These are phyloP conservation scores for Cynopterus sphinx DNA, from an alignment of 2,797 vertebrate species.

Conservation along the genomic window DNA sequence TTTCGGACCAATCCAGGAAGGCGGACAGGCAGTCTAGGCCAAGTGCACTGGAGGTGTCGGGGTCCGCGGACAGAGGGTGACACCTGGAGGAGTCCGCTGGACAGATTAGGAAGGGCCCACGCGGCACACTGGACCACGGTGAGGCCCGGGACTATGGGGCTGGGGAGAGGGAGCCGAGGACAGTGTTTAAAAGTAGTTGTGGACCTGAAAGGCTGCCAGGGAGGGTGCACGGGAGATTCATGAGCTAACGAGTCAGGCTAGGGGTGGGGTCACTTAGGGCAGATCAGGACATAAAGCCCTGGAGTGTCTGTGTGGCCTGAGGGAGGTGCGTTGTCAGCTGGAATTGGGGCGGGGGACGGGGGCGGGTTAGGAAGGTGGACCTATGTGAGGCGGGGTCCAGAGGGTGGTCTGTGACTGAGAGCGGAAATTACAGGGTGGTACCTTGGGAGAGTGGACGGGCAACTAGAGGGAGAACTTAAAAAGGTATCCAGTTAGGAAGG, in stretches of 20 bases:
- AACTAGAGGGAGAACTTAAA: background rate
- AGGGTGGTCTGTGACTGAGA: too few species aligned
- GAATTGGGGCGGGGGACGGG: background rate
- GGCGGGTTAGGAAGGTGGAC: background rate
- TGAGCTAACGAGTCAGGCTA: background rate
- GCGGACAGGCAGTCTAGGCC: background rate
- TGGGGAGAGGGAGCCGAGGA: too few species aligned
- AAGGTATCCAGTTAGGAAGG: background rate
- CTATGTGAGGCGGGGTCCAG: background rate
- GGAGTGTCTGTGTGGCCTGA: too few species aligned
- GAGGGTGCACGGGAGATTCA: background rate
- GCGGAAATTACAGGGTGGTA: background rate
- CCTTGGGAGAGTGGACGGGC: background rate
- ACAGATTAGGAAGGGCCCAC: background rate
- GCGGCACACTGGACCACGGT: rapidly evolving
- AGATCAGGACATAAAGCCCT: too few species aligned
- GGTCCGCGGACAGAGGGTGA: background rate
- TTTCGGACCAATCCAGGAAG: background rate
- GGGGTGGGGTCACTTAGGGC: background rate
- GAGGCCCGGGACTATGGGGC: background rate
- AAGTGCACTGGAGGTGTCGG: background rate
- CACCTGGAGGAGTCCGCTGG: background rate
- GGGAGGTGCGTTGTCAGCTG: background rate
- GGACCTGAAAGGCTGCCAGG: background rate
- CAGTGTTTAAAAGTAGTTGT: rapidly evolving